These are phyloP conservation scores for Sciurus carolinensis DNA, from an alignment of 2,797 vertebrate genomes.

Conservation along the genomic window DNA sequence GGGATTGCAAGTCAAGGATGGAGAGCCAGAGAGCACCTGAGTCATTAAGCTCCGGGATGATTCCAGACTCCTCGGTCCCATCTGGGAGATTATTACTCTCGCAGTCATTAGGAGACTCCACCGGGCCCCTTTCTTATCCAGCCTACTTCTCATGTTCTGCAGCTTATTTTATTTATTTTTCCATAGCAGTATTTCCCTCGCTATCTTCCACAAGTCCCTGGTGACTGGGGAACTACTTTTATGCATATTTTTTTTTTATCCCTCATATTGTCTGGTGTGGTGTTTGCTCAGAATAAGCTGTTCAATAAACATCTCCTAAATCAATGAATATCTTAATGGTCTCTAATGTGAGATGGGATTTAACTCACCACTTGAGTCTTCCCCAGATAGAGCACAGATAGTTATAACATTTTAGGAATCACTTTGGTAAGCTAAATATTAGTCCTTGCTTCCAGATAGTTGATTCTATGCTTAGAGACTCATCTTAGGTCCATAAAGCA, in stretches of 20 bases:
- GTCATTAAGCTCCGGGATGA: background rate
- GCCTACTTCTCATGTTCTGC: background rate
- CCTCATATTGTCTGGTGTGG: background rate
- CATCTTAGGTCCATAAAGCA: background rate
- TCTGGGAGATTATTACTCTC: background rate
- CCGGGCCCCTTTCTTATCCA: background rate
- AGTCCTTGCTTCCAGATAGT: conserved; percentile 23
- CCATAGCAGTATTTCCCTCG: background rate
- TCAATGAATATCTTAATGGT: conserved; percentile 66
- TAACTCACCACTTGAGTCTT: conserved; percentile 27
- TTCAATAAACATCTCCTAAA: conserved; percentile 71
- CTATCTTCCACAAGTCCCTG: background rate
- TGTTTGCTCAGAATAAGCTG: conserved; percentile 64
- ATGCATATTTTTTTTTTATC: conserved; percentile 60
- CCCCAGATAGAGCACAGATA: conserved; percentile 1
- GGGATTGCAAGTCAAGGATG: background rate
- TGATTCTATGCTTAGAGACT: background rate
- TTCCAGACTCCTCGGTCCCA: background rate
- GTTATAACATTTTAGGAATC: conserved; percentile 59
- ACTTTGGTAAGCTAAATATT: conserved; percentile 66
- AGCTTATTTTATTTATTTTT: conserved; percentile 1
- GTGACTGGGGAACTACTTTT: conserved; percentile 23
- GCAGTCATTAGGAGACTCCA: background rate
- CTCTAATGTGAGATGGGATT: conserved; percentile 55
- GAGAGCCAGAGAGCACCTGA: background rate